These are phyloP conservation scores for Pedetes capensis DNA, from an alignment of 2,113 vertebrate genomes.

Conservation along the genomic window DNA sequence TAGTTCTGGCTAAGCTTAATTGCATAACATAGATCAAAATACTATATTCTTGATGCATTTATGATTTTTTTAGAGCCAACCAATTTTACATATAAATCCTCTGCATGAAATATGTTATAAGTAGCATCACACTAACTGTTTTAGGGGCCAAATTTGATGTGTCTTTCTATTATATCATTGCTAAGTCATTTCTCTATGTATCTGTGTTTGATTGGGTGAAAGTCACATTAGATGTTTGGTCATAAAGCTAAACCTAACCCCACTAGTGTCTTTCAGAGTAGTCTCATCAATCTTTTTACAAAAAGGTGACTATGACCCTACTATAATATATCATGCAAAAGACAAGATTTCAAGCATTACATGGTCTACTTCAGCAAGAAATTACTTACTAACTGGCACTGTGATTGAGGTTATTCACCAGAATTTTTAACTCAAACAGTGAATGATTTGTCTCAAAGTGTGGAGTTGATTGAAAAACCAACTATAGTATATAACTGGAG, in stretches of 20 bases:
- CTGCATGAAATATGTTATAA: constrained; percentile 38
- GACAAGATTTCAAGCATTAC: constrained; percentile 15
- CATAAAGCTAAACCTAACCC: constrained; percentile 41
- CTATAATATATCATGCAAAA: constrained; percentile 46
- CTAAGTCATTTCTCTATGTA: neutral
- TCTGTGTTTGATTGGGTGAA: constrained; percentile 21
- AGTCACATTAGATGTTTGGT: constrained; percentile 40
- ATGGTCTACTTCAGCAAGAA: neutral
- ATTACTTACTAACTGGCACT: constrained; percentile 46
- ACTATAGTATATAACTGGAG: neutral
- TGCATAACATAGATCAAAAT: constrained; percentile 54
- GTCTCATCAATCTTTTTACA: constrained; percentile 51
- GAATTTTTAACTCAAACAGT: neutral
- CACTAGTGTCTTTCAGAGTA: constrained; percentile 11
- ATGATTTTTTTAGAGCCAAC: constrained; percentile 47
- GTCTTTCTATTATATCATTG: constrained; percentile 6
- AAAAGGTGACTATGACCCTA: constrained; percentile 55
- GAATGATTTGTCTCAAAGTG: neutral
- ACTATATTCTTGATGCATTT: constrained; percentile 61
- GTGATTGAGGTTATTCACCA: neutral
- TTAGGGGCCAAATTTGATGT: constrained; percentile 44
- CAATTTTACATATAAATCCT: constrained; percentile 23
- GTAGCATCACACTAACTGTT: neutral
- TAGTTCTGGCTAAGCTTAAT: constrained; percentile 46
- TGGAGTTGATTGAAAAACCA: neutral